Conservation (phyloP, 2,113 vertebrate genomes). For the Paramisgurnus dabryanus region DNA sequence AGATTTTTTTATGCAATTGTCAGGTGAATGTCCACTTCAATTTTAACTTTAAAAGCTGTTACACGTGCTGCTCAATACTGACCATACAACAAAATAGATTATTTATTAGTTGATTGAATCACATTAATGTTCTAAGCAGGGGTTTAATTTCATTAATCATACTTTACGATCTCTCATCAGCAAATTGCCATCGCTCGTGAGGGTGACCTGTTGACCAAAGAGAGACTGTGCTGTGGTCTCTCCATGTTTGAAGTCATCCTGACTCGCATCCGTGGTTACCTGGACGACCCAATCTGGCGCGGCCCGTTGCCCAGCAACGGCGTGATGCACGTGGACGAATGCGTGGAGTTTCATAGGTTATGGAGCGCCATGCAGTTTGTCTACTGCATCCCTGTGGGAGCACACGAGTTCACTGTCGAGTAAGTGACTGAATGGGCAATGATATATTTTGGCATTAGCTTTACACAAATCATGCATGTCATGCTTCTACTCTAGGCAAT, state of each 20-base stretch:
- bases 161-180: conserved; percentile 56
- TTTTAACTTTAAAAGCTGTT: too few relatives aligned
- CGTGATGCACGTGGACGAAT: conserved; percentile 90
- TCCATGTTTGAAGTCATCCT: conserved; percentile 91
- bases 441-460: background rate
- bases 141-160: background rate
- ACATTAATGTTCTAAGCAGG: too few relatives aligned
- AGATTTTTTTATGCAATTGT: background rate
- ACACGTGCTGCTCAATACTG: too few relatives aligned
- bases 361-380: conserved; percentile 93
- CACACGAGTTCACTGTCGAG: conserved; percentile 88
- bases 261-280: conserved; percentile 80
- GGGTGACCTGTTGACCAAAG: conserved; percentile 87
- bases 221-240: conserved; percentile 86
- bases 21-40: too few relatives aligned
- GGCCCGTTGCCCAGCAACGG: conserved; percentile 87
- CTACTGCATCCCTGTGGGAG: conserved; percentile 88
- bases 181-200: conserved; percentile 88
- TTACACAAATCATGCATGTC: background rate
- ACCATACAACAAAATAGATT: too few relatives aligned
- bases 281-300: conserved; percentile 86
- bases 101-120: too few relatives aligned
- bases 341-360: conserved; percentile 85
- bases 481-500: conserved; percentile 71
- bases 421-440: conserved; percentile 63